Base-by-base conservation (phyloP, 1,140 invertebrate genomes). In the Bilobella aurantiaca region DNA sequence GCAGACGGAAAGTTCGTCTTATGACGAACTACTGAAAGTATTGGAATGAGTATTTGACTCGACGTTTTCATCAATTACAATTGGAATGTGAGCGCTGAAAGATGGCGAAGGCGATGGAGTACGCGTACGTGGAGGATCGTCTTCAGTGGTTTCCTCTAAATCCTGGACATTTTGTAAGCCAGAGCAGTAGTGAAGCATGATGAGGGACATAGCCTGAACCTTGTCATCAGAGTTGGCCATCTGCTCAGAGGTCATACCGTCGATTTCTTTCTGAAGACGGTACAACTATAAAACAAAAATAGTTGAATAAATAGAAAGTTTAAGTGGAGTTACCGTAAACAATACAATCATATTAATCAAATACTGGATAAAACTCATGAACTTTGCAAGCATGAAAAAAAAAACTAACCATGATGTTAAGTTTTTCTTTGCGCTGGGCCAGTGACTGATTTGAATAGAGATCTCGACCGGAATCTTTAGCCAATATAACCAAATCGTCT, bases 101-200 rank as follows among this genome's bases (percentile, higher is more conserved):
- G 37, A n/a, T n/a, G n/a, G n/a, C n/a, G n/a, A 23, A 53, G 49
- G 8, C 49, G 49, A 8, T 53, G 49, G 12, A 23, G 30, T n/a
- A 8, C n/a, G 5, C 21, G 3, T 5, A 37, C 2, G 32, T 37
- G 2, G 3, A 14, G 23, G 16, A 21, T n/a, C 29, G n/a, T 61
- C 34, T 21, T 61, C 42, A 21, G 21, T 31, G 5, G 32, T 5
- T 46, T 82, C 79, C 66, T 79, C 72, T 31, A 77, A 69, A 64
- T 85, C 83, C 62, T 84, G 78, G 23, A 82, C 82, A 67, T 85
- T 81, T 74, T 90, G 88, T 34, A 91, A 77, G 8, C 87, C 88
- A 1, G 88, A 84, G 76, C 89, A 93, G 78, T 89, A 91, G 76
- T 92, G 88, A 67, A 92, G 77, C 83, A 92, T 85, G 31, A 93